A percentile compares a stretch with the other conserved stretches of the same genome.
These are phyloP conservation scores for Bufotes viridis DNA, from an alignment of 2,797 vertebrate genomes.

Conservation along the genomic window DNA sequence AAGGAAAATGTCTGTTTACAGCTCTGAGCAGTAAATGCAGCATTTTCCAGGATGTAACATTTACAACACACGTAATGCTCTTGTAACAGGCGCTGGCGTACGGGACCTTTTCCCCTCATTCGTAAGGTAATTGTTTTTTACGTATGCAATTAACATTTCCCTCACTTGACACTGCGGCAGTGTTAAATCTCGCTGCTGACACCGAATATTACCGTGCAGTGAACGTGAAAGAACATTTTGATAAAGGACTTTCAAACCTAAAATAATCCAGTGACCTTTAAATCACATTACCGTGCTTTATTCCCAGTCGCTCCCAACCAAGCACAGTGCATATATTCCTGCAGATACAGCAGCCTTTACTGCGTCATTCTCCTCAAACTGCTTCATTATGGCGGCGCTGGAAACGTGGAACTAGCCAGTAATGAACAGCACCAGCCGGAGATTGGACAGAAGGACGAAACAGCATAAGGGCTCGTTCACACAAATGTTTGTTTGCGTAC, in stretches of 20 bases:
- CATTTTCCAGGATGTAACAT: conserved; percentile 19
- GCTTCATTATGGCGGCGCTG: background rate
- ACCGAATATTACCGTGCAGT: conserved; percentile 16
- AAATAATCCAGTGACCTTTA: conserved; percentile 44
- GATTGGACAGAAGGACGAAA: background rate
- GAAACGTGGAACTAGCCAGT: background rate
- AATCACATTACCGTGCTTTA: conserved; percentile 20
- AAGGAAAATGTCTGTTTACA: background rate
- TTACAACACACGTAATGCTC: conserved; percentile 22
- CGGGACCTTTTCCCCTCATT: background rate
- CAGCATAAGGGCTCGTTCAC: too few relatives aligned
- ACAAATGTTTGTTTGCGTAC: too few relatives aligned
- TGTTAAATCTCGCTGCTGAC: background rate
- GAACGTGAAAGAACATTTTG: conserved; percentile 3
- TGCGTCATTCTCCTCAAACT: background rate
- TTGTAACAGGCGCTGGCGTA: conserved; percentile 18
- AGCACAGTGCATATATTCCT: background rate
- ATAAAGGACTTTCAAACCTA: background rate
- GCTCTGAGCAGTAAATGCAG: background rate
- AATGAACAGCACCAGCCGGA: too few relatives aligned
- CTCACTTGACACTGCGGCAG: conserved; percentile 28
- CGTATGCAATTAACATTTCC: conserved; percentile 41
- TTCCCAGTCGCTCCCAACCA: background rate
- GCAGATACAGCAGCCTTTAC: conserved; percentile 10
- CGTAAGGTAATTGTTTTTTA: conserved; percentile 36